Percentiles rank a stretch among this genome's conserved stretches.
Conservation (phyloP, 92 coral and sea anemone species). For the Plumapathes pennacea region DNA sequence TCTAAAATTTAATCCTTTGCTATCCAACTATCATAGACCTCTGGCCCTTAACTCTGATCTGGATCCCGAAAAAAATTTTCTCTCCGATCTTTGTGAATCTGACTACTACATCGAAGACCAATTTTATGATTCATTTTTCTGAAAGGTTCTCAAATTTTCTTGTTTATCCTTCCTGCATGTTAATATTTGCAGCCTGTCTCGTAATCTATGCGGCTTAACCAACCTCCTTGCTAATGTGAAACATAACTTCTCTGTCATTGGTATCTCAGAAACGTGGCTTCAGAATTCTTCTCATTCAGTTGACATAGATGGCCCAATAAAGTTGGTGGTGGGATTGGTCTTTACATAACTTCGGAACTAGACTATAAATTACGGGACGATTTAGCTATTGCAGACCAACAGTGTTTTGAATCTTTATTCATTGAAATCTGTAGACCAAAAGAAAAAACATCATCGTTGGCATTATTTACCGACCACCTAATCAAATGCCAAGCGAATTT, state of each 20-base stretch:
- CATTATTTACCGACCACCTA: conserved; percentile 16
- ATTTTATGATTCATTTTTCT: too few relatives aligned
- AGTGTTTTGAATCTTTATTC: conserved; percentile 6
- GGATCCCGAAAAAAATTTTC: conserved; percentile 39
- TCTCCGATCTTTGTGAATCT: too few relatives aligned
- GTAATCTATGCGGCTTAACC: conserved; percentile 7
- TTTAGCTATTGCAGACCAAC: conserved; percentile 3
- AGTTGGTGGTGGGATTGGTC: conserved; percentile 25
- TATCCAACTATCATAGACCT: too few relatives aligned
- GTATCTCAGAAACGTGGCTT: conserved; percentile 38
- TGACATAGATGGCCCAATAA: conserved; percentile 16
- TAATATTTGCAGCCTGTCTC: conserved; percentile 16
- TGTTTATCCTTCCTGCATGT: conserved; percentile 9
- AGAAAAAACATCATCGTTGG: conserved; percentile 15
- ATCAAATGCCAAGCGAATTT: conserved; percentile 3
- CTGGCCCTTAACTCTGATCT: conserved; percentile 40
- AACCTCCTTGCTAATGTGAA: conserved; percentile 4
- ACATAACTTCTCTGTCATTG: conserved; percentile 24
- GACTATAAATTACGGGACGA: conserved; percentile 11
- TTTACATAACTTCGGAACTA: neutral
- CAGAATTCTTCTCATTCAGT: conserved; percentile 3
- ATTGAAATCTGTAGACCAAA: conserved; percentile 24
- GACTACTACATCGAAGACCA: too few relatives aligned
- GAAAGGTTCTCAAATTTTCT: too few relatives aligned
- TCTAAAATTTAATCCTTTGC: too few relatives aligned